Evolutionary conservation across 1,140 invertebrate genomes (phyloP), one percentile per base, ranked within the genome.

Genomic region (Pseudomyrmex pallidus): DNA sequence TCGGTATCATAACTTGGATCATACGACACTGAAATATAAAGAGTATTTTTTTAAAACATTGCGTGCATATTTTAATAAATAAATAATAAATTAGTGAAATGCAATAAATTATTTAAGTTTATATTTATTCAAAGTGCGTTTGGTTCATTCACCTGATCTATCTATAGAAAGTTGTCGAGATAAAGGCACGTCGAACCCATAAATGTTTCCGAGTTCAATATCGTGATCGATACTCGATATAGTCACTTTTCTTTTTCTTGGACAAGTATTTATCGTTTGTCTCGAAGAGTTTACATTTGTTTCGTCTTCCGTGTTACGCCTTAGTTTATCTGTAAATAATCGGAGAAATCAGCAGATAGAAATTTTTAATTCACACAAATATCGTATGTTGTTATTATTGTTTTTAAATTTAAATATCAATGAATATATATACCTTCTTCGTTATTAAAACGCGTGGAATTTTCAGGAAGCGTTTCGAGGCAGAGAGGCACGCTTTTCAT

Each of bases 141-240:
- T 2, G 8, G 44, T 4, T 35, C 4, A 9, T 52, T n/a, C n/a
- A 83, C 54, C 46, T 52, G 52, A 20, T 68, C 22, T 48, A 2
- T 80, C 76, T 15, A 25, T 35, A 35, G 76, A 80, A 57, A 59
- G 20, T 12, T 80, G 84, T 25, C 64, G 84, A 7, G 90, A 63
- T 76, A 89, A 78, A 9, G 89, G 84, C 17, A 78, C 89, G 61
- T 91, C 91, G 12, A 88, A 89, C 52, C 90, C 91, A 72, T 90
- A 94, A 88, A 94, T 91, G 17, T 90, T 91, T 46, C 82, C 86
- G 17, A 90, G 84, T 80, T 94, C 93, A 12, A 91, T 44, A 63
- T 93, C 91, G 17, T 92, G 82, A 74, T 94, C 90, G 2, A 92
- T 87, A 9, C 73, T 91, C 0, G 89, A 87, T 77, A 82, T 35